Conservation (phyloP, 2,113 vertebrate genomes). For the Amblyornis subalaris region DNA sequence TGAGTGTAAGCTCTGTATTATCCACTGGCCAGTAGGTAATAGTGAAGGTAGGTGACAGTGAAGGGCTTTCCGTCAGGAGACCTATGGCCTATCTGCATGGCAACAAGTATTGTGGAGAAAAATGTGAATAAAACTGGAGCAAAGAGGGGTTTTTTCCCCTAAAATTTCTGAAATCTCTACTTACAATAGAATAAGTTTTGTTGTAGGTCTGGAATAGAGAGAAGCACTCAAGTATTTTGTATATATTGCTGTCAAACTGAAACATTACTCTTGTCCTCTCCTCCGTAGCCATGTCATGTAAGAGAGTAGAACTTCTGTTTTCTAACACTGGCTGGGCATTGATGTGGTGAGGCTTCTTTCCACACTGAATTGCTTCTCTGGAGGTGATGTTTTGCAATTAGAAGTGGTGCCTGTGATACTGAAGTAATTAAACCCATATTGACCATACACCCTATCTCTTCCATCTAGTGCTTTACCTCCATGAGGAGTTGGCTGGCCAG, state of each 20-base stretch:
- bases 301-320: background rate
- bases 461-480: background rate
- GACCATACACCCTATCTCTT: rapidly evolving
- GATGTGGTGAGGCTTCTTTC: background rate
- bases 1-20: background rate
- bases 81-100: background rate
- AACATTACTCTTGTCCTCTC: background rate
- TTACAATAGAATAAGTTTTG: background rate
- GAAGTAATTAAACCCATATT: background rate
- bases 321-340: background rate
- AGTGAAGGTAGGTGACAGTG: background rate
- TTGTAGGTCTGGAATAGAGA: background rate
- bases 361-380: background rate
- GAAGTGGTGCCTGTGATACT: background rate
- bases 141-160: rapidly evolving
- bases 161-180: background rate
- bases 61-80: background rate
- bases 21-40: background rate
- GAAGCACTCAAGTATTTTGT: background rate
- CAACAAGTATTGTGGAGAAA: background rate
- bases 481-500: background rate
- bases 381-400: background rate
- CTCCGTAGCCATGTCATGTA: rapidly evolving
- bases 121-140: background rate
- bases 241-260: background rate